Evolutionary conservation across 1,140 invertebrate genomes (phyloP), one percentile per base, ranked within the genome.

Genomic region (Phenacoccus solenopsis): DNA sequence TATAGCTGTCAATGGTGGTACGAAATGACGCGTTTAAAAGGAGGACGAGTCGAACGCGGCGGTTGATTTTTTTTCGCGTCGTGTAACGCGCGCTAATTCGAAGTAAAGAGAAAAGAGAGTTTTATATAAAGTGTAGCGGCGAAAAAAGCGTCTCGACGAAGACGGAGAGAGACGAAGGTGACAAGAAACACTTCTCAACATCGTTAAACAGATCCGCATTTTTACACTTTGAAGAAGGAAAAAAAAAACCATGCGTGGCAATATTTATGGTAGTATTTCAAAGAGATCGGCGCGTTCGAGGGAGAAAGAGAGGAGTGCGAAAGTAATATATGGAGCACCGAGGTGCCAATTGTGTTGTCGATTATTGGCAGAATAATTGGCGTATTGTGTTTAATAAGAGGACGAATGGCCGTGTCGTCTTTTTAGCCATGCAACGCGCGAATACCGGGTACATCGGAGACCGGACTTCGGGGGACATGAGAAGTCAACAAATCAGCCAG

Each of bases 361-460:
- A 64, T 64, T 64, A 64, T 64, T 64, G 59, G 59, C 59, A 64
- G 59, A 64, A 64, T 64, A 64, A 64, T 64, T 64, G 59, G 59
- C 59, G 59, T 16, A 64, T 64, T 64, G 59, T 64, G 59, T 64
- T 64, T 64, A 64, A 64, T 64, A 64, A 64, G 59, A 64, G 59
- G 59, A 64, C 59, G 59, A 64, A 64, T 64, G 59, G 25, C 59
- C 59, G 59, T 64, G 59, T 64, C 25, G 59, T 3, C 59, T 64
- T 64, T 64, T 64, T 64, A 64, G 25, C 59, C 59, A 64, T 64
- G 25, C 59, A 27, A 64, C 25, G 59, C 59, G 59, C 22, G 25
- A 25, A 64, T 20, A 64, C 59, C 20, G n/a, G n/a, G n/a, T n/a
- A n/a, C n/a, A n/a, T n/a, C n/a, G n/a, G n/a, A 64, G 59, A 64